These are phyloP conservation scores for Macrobrachium nipponense DNA, from an alignment of 1,140 invertebrate species.

Conservation along the genomic window DNA sequence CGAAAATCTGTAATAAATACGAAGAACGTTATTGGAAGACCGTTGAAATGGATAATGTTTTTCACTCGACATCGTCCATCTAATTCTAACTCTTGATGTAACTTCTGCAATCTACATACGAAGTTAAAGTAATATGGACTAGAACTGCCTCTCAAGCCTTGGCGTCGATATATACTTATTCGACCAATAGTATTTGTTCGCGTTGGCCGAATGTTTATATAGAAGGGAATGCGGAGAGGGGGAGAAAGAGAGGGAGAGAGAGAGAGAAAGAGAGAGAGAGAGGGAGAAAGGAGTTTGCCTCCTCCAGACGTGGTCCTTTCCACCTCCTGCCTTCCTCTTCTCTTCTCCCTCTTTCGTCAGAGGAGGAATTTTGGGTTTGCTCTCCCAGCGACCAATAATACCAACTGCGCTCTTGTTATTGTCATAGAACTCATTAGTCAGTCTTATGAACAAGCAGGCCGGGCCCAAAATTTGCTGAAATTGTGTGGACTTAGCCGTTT, in stretches of 20 bases:
- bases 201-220: too few relatives aligned
- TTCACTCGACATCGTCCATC: conserved; percentile 62
- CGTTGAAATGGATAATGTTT: conserved; percentile 63
- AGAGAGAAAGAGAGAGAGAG: too few relatives aligned
- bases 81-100: conserved; percentile 63
- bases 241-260: too few relatives aligned
- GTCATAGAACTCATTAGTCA: conserved; percentile 53
- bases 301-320: too few relatives aligned
- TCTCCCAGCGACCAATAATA: conserved; percentile 37
- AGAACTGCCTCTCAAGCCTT: conserved; percentile 53
- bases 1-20: conserved; percentile 63
- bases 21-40: conserved; percentile 63
- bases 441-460: conserved; percentile 29
- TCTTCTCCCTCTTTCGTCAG: not conserved
- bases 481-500: conserved; percentile 1
- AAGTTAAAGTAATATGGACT: conserved; percentile 62
- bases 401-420: conserved; percentile 41
- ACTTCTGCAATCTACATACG: conserved; percentile 63
- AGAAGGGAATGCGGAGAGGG: too few relatives aligned
- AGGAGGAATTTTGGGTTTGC: conserved; percentile 22
- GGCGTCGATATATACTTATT: conserved; percentile 47
- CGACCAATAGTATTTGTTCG: conserved; percentile 44
- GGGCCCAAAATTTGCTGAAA: conserved; percentile 26
- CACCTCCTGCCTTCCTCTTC: too few relatives aligned
- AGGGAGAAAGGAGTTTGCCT: too few relatives aligned